Conservation (phyloP, 2,113 vertebrate species). For the Indicator maculatus region DNA sequence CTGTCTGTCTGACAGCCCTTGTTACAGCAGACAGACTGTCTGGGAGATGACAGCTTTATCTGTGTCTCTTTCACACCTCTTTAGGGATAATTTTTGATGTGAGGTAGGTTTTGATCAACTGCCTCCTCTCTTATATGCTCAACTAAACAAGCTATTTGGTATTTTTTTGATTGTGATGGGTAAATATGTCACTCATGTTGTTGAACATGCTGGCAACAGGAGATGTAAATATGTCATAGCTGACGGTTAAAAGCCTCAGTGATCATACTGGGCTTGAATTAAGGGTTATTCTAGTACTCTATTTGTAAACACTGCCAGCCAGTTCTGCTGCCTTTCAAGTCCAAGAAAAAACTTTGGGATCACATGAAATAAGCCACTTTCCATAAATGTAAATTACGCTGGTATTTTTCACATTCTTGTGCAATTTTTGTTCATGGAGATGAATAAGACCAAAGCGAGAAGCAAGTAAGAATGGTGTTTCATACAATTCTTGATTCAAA, state of each 20-base stretch:
- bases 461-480: not conserved
- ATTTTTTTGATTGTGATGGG: constrained; percentile 40
- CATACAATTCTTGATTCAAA: not conserved
- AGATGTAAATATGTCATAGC: constrained; percentile 58
- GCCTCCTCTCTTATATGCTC: constrained; percentile 24
- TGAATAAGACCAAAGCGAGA: not conserved
- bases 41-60: constrained; percentile 61
- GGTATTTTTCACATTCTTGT: not conserved
- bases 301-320: not conserved
- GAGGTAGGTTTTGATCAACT: constrained; percentile 58
- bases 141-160: constrained; percentile 62
- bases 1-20: constrained; percentile 10
- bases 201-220: constrained; percentile 48
- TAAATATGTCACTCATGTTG: constrained; percentile 68
- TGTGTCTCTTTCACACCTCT: constrained; percentile 63
- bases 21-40: constrained; percentile 40
- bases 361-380: not conserved
- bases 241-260: constrained; percentile 36
- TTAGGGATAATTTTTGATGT: constrained; percentile 64
- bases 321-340: constrained; percentile 1
- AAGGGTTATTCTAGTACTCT: constrained; percentile 21
- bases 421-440: not conserved
- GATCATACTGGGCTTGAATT: constrained; percentile 24
- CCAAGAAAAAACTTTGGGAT: not conserved
- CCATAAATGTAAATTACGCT: not conserved